phyloP scores from a whole-genome alignment of 2,797 vertebrate genomes.

The Ctenopoma kingsleyae region DNA sequence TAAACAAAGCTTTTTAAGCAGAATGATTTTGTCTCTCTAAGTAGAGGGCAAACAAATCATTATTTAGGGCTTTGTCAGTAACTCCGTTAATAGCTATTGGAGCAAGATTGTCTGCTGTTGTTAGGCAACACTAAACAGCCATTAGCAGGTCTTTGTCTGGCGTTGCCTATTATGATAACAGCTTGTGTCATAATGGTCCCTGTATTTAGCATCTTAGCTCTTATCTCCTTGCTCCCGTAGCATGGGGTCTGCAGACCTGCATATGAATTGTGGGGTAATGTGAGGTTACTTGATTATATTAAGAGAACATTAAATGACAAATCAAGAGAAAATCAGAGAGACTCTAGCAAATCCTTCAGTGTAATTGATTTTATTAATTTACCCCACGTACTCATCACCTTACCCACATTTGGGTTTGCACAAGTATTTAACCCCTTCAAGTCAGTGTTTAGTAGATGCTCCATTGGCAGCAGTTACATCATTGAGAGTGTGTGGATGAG shows the following conservation, averaged over 20 bases:
- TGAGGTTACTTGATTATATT: neutral
- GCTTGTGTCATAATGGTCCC: constrained; percentile 13
- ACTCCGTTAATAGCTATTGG: constrained; percentile 13
- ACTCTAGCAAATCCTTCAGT: neutral
- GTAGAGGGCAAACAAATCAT: constrained; percentile 2
- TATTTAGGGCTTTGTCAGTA: neutral
- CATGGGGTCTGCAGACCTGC: constrained; percentile 1
- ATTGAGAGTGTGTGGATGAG: too few relatives aligned
- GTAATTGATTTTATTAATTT: neutral
- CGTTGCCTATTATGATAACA: constrained; percentile 18
- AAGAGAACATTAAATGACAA: neutral
- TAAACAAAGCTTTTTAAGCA: neutral
- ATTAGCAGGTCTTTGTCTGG: constrained; percentile 34
- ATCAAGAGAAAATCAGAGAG: too few relatives aligned
- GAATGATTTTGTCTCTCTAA: neutral
- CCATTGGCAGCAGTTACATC: too few relatives aligned
- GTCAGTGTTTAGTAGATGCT: too few relatives aligned
- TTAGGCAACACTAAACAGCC: constrained; percentile 33
- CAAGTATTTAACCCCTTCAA: too few relatives aligned
- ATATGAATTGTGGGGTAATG: neutral
- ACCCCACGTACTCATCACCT: too few relatives aligned
- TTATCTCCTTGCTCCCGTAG: neutral
- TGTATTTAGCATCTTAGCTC: neutral
- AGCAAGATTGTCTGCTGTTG: constrained; percentile 6
- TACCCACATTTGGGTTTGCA: too few relatives aligned